Evolutionary conservation across 23 tunicate genomes (phyloP), one percentile per base, ranked within the genome.

Genomic region (Styela plicata): DNA sequence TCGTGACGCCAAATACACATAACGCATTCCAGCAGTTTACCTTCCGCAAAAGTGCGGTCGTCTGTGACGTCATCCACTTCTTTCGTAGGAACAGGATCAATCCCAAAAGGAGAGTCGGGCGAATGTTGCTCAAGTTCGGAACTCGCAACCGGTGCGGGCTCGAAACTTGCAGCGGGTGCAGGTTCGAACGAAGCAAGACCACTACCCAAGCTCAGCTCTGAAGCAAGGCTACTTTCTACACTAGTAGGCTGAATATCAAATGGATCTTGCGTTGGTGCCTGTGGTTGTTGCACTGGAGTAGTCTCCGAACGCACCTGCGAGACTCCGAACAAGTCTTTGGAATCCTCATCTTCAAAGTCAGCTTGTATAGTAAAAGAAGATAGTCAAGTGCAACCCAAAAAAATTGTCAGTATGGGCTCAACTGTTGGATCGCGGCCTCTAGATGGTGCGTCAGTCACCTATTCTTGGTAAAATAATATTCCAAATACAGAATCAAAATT

Each of bases 161-260:
- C 63, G 31, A 76, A 76, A 29, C 66, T 76, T 24, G 81, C 27
- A 23, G 81, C 81, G 31, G 81, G 81, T 44, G 81, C 31, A 23
- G 81, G 81, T 53, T 76, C 81, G 26, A 76, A 76, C 24, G 66
- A n/a, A 1, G 66, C 63, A 37, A 32, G 81, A 1, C 81, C 81
- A 66, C 66, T 65, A 25, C 31, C 16, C 24, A 67, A 67, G 31
- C 57, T 44, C 57, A 44, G 13, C 13, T 44, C 57, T 44, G 57
- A 44, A 44, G 57, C 57, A 13, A 44, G 57, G 57, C 57, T 44
- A 5, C 57, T 13, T 5, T 44, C 57, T 5, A 44, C 57, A 5
- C 13, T 13, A 44, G 57, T 13, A 44, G 57, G 10, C 57, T 7
- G 13, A 44, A 5, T 44, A 44, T 13, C 13, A n/a, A n/a, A n/a